A percentile compares a stretch with the other conserved stretches of the same genome.
Conservation (phyloP, 2,797 vertebrate genomes). For the Erpetoichthys calabaricus region DNA sequence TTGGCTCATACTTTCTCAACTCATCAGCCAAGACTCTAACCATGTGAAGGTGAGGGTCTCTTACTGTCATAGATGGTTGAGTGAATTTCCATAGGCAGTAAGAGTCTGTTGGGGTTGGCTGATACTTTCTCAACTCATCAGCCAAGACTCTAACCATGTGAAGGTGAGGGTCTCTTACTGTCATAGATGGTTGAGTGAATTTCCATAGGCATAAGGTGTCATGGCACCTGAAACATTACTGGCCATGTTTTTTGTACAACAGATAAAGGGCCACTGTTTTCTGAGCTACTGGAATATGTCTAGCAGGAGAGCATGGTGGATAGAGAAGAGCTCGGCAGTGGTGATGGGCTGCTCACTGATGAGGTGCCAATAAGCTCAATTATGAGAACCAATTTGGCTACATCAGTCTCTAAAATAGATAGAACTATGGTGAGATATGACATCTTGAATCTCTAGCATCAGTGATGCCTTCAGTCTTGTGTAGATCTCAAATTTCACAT, state of each 20-base stretch:
- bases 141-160: constrained; percentile 6
- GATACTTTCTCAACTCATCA: constrained; percentile 12
- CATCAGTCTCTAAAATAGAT: too few species aligned
- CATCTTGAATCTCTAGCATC: too few species aligned
- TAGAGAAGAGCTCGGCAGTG: too few species aligned
- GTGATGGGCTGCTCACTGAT: not conserved
- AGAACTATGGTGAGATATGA: too few species aligned
- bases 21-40: constrained; percentile 4
- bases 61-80: constrained; percentile 9
- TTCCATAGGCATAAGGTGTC: constrained; percentile 16
- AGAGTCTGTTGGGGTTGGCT: constrained; percentile 16
- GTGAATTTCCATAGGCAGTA: constrained; percentile 8
- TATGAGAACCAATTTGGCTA: too few species aligned
- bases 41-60: constrained; percentile 13
- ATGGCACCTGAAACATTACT: constrained; percentile 19
- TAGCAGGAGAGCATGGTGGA: not conserved
- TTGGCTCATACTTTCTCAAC: constrained; percentile 12
- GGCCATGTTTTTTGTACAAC: constrained; percentile 14
- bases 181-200: constrained; percentile 9
- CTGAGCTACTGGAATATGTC: not conserved
- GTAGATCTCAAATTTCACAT: too few species aligned
- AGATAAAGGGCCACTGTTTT: not conserved
- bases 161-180: constrained; percentile 13
- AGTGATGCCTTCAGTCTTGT: too few species aligned
- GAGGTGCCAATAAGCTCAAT: not conserved